Conservation (phyloP, 2,797 vertebrate species). For the Scleropages formosus region DNA sequence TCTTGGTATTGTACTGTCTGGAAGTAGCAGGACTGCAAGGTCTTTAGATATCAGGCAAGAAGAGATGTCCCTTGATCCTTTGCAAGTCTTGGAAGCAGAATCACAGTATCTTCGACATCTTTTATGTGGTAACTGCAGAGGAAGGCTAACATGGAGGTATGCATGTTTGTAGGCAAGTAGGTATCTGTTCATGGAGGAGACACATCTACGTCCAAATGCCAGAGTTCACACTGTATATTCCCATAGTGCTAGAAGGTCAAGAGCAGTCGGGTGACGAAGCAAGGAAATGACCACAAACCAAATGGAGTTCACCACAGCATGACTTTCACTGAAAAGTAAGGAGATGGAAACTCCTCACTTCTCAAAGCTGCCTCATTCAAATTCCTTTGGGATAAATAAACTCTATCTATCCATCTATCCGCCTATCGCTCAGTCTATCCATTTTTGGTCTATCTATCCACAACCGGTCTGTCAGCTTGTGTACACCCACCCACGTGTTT, state of each 20-base stretch:
- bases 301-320: conserved; percentile 7
- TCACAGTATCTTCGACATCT: conserved; percentile 20
- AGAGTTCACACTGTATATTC: no score
- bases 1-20: no score
- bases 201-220: conserved; percentile 47
- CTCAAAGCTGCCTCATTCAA: no score
- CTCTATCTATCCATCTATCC: no score
- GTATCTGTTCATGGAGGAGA: conserved; percentile 47
- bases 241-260: conserved; percentile 1
- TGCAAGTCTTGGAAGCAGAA: conserved; percentile 1
- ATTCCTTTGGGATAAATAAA: no score
- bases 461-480: no score
- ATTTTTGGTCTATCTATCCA: no score
- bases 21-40: no score
- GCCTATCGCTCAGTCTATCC: no score
- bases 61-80: background rate
- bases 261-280: conserved; percentile 4
- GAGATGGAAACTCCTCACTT: no score
- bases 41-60: background rate
- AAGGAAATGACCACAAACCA: background rate
- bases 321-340: no score
- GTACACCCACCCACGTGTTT: background rate
- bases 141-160: conserved; percentile 26
- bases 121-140: conserved; percentile 30
- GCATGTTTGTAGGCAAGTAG: conserved; percentile 28